phyloP scores from a whole-genome alignment of 2,888 invertebrate genomes.

The Sesia bembeciformis region DNA sequence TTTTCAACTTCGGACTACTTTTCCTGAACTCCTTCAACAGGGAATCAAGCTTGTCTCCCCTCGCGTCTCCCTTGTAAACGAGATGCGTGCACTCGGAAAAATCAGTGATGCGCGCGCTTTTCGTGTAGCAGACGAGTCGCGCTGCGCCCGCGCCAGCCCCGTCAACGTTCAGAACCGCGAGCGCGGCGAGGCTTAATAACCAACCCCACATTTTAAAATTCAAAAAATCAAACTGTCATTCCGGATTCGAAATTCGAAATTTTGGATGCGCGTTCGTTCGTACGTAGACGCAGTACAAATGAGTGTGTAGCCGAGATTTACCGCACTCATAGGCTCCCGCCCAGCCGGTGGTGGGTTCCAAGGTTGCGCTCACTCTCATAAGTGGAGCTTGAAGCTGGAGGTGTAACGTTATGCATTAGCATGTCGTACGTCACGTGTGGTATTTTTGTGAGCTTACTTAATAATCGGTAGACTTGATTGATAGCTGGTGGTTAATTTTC shows the following conservation, averaged over 20 bases:
- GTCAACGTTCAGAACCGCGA: conserved; percentile 31
- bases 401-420: background rate
- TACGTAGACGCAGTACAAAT: conserved; percentile 54
- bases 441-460: conserved; percentile 3
- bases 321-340: conserved; percentile 57
- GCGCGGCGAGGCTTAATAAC: conserved; percentile 41
- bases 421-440: conserved; percentile 14
- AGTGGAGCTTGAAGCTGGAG: conserved; percentile 16
- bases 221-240: conserved; percentile 42
- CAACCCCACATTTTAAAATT: conserved; percentile 45
- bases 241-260: conserved; percentile 33
- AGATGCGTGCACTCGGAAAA: conserved; percentile 69
- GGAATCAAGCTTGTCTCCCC: conserved; percentile 55
- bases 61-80: conserved; percentile 57
- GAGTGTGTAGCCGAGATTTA: conserved; percentile 29
- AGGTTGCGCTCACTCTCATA: conserved; percentile 55
- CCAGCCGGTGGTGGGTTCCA: conserved; percentile 35
- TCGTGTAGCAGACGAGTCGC: conserved; percentile 62
- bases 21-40: conserved; percentile 65
- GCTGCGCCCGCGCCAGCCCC: conserved; percentile 63
- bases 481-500: background rate
- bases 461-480: background rate
- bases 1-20: conserved; percentile 64
- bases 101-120: conserved; percentile 35
- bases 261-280: conserved; percentile 51